These are phyloP conservation scores for Uloborus plumipes DNA, from an alignment of 2,888 invertebrate species.

Conservation along the genomic window DNA sequence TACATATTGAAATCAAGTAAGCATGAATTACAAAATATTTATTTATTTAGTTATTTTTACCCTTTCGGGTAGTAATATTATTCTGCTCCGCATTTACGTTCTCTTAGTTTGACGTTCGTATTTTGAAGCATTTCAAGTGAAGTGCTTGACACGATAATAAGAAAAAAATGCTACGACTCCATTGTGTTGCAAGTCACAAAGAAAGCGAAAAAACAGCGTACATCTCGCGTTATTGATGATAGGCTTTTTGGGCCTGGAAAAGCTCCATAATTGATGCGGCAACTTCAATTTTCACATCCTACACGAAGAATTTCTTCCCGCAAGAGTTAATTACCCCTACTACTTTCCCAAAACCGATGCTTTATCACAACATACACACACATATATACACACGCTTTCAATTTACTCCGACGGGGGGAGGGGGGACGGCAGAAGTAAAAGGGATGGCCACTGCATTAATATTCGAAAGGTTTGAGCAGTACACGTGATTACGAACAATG, in stretches of 20 bases:
- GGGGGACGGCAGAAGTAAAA: slow-evolving; percentile 10
- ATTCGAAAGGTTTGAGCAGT: slow-evolving; percentile 31
- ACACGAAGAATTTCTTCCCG: slow-evolving; percentile 12
- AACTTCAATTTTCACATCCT: slow-evolving; percentile 63
- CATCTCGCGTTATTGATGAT: slow-evolving; percentile 54
- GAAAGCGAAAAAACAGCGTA: background rate
- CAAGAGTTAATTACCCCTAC: slow-evolving; percentile 57
- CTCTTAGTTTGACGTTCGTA: too few species aligned
- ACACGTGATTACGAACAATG: slow-evolving; percentile 45
- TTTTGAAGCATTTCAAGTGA: too few species aligned
- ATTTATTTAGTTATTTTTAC: too few species aligned
- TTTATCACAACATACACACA: slow-evolving; percentile 60
- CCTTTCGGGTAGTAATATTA: too few species aligned
- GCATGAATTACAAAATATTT: too few species aligned
- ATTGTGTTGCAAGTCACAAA: too few species aligned
- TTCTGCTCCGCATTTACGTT: too few species aligned
- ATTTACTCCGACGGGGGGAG: slow-evolving; percentile 42
- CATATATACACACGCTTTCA: slow-evolving; percentile 58
- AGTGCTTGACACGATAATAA: too few species aligned
- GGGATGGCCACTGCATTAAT: slow-evolving; percentile 51
- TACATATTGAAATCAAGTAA: too few species aligned
- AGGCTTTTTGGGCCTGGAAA: slow-evolving; percentile 27
- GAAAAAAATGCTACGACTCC: too few species aligned
- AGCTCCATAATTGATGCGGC: slow-evolving; percentile 62
- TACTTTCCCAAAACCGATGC: slow-evolving; percentile 41